phyloP scores from a whole-genome alignment of 2,113 vertebrate genomes.

The Morone chrysops region DNA sequence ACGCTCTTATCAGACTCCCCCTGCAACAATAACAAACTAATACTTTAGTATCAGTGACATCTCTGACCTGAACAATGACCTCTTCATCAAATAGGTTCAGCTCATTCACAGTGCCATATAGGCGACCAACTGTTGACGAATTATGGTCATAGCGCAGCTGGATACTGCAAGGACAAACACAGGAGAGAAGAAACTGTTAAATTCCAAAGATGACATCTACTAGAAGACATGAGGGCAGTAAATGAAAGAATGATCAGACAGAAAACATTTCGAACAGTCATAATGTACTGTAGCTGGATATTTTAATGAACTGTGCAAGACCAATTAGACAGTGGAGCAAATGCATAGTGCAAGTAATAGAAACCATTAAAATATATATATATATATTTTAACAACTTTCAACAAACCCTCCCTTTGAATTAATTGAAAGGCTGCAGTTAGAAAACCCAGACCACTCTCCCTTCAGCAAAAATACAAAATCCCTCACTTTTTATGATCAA shows the following conservation, averaged over 20 bases:
- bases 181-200: not conserved
- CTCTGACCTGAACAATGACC: constrained; percentile 55
- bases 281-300: not conserved
- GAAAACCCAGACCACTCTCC: not conserved
- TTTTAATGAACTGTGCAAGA: not conserved
- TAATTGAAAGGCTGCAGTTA: too few species aligned
- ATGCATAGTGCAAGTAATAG: too few species aligned
- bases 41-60: not conserved
- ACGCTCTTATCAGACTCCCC: not conserved
- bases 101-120: fast-evolving
- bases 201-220: not conserved
- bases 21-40: not conserved
- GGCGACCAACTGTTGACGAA: constrained; percentile 17
- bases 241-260: not conserved
- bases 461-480: not conserved
- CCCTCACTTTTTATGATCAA: not conserved
- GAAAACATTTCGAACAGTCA: not conserved
- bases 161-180: constrained; percentile 47
- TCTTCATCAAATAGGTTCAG: constrained; percentile 37
- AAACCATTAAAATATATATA: too few species aligned
- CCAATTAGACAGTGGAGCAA: too few species aligned
- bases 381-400: too few species aligned
- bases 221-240: not conserved
- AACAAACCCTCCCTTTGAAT: too few species aligned
- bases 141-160: constrained; percentile 22